phyloP scores from a whole-genome alignment of 2,113 vertebrate genomes.

The Atractosteus spatula region DNA sequence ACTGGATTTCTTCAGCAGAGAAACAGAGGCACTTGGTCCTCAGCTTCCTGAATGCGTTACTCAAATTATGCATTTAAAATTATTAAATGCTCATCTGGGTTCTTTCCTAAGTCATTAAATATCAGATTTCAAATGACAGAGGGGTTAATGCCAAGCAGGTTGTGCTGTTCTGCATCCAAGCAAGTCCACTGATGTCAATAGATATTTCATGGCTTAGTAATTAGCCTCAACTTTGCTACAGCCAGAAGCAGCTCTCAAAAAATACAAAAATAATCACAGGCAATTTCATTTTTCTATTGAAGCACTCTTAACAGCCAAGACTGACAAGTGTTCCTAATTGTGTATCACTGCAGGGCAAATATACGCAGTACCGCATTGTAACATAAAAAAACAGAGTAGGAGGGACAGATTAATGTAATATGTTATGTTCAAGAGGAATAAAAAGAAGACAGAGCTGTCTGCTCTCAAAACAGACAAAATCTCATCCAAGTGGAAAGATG shows the following conservation, averaged over 20 bases:
- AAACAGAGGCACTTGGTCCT: too few relatives aligned
- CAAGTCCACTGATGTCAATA: neutral
- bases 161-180: neutral
- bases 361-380: conserved; percentile 23
- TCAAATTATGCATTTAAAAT: too few relatives aligned
- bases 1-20: too few relatives aligned
- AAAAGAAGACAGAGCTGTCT: conserved; percentile 23
- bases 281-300: neutral
- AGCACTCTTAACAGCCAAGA: neutral
- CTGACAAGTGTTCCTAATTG: conserved; percentile 27
- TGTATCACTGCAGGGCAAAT: conserved; percentile 19
- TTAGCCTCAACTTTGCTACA: neutral
- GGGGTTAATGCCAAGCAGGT: too few relatives aligned
- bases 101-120: too few relatives aligned
- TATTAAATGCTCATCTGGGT: too few relatives aligned
- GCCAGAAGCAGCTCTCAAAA: neutral
- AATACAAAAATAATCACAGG: neutral
- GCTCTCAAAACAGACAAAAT: conserved; percentile 26
- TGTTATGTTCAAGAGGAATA: conserved; percentile 25
- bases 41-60: too few relatives aligned
- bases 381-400: conserved; percentile 21
- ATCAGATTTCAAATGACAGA: too few relatives aligned
- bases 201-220: neutral
- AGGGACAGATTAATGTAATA: conserved; percentile 19
- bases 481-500: conserved; percentile 23